Evolutionary conservation across 2,888 invertebrate species (phyloP), one percentile per base, ranked within the genome.

Genomic region (Orthosia incerta): DNA sequence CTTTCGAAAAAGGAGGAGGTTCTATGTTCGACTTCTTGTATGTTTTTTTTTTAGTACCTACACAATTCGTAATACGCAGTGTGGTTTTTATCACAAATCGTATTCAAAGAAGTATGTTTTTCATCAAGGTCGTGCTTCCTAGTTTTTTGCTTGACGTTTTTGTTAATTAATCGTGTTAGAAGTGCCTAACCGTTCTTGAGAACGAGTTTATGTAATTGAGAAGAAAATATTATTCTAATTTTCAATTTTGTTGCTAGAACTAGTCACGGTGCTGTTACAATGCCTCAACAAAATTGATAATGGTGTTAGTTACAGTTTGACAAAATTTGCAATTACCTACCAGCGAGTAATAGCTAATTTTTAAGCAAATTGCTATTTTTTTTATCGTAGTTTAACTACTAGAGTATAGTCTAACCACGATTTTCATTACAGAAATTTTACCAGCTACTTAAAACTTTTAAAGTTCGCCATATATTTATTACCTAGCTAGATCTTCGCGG

Each of bases 91-190:
- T 64, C 50, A 55, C 31, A 63, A 78, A 72, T 39, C 39, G 55
- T 59, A 66, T 74, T 74, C 20, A 69, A 74, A 69, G 53, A 62
- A 69, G 65, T 55, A 50, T 65, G 55, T 80, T 65, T 62, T 66
- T 59, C 71, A 48, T 65, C 69, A 76, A 80, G 80, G 76, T 60
- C 59, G 61, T 67, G 51, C 66, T 80, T 71, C 80, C 76, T 66
- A 50, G 61, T 71, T 66, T 68, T 68, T 76, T 74, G 16, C 20
- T 68, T 26, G 20, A 46, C 13, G 31, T 61, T 77, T 78, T 79
- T 79, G 45, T 69, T 79, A 66, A 69, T 61, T 69, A 79, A 61
- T 61, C 56, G 55, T 64, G 26, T 23, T 77, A 18, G 55, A 65
- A 69, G 18, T 69, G 53, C 50, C 57, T 63, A 74, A 62, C 16